These are phyloP conservation scores for Candoia aspera DNA, from an alignment of 2,113 vertebrate species.

Conservation along the genomic window DNA sequence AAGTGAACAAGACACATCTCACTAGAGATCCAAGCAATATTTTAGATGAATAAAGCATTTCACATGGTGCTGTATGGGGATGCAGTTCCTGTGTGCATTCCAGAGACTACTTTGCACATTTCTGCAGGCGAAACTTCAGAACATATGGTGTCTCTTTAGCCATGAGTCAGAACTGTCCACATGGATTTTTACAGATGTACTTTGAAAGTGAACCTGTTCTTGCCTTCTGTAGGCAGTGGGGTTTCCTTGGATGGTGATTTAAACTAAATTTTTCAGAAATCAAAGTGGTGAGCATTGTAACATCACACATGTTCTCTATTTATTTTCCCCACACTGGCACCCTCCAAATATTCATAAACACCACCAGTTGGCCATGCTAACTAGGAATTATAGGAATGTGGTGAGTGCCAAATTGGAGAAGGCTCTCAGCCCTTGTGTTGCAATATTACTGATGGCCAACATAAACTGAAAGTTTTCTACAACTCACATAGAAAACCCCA, in stretches of 20 bases:
- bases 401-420: not conserved
- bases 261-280: not conserved
- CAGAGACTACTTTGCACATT: not conserved
- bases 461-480: not conserved
- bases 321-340: not conserved
- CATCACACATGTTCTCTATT: not conserved
- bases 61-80: not conserved
- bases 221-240: not conserved
- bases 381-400: not conserved
- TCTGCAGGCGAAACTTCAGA: not conserved
- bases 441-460: not conserved
- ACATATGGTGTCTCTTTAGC: not conserved
- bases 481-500: not conserved
- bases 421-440: too few relatives aligned
- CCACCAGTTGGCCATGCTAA: not conserved
- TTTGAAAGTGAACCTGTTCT: not conserved
- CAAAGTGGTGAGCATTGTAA: not conserved
- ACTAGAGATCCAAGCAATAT: not conserved
- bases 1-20: not conserved
- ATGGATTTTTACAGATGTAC: not conserved
- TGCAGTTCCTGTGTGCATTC: not conserved
- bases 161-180: not conserved
- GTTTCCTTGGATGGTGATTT: not conserved
- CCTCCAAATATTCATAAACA: not conserved
- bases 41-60: not conserved